These are phyloP conservation scores for Gymnorhina tibicen DNA, from an alignment of 2,113 vertebrate genomes.

Conservation along the genomic window DNA sequence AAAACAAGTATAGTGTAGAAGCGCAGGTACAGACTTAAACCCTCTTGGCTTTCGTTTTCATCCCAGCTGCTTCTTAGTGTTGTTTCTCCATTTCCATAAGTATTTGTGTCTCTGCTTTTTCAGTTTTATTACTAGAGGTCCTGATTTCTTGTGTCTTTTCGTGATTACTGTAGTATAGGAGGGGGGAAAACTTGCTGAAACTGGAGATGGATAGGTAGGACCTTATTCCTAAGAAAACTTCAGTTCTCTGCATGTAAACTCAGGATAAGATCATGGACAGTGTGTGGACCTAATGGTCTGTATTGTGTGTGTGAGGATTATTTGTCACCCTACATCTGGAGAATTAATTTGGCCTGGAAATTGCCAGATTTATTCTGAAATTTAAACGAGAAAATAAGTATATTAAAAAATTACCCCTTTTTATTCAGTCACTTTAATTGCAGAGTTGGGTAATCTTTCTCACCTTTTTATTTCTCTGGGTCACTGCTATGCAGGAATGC, in stretches of 20 bases:
- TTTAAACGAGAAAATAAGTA: neutral
- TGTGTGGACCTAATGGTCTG: neutral
- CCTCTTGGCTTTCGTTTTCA: neutral
- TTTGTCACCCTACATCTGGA: neutral
- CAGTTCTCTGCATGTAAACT: neutral
- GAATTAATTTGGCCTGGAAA: neutral
- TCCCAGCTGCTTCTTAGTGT: neutral
- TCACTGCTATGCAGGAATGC: neutral
- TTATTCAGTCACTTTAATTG: neutral
- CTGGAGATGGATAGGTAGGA: neutral
- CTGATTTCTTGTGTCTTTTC: neutral
- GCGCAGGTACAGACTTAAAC: neutral
- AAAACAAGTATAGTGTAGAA: neutral
- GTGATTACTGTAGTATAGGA: neutral
- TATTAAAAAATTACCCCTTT: neutral
- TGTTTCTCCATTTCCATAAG: neutral
- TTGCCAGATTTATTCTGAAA: neutral
- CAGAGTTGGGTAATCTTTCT: neutral
- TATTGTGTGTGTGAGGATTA: neutral
- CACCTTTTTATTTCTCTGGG: neutral
- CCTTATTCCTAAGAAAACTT: neutral
- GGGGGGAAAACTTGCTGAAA: neutral
- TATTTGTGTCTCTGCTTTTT: neutral
- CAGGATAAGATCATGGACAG: neutral
- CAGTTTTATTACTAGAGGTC: neutral